phyloP scores from a whole-genome alignment of 2,888 invertebrate genomes.

The Camptogramma bilineatum region DNA sequence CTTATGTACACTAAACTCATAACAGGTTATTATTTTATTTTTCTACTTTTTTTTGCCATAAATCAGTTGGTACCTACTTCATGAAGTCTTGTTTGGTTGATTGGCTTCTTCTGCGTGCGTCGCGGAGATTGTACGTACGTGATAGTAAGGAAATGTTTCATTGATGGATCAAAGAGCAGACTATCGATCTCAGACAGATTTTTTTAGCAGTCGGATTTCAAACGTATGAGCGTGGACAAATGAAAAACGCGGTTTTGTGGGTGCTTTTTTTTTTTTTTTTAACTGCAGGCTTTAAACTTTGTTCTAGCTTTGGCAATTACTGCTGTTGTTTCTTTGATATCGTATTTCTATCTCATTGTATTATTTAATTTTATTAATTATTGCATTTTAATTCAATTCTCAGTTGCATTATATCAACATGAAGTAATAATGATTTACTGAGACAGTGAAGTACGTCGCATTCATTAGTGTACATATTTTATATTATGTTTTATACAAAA shows the following conservation, averaged over 20 bases:
- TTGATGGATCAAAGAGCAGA: no score
- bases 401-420: not conserved
- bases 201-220: no score
- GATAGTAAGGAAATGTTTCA: no score
- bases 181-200: no score
- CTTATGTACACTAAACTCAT: constrained; percentile 35
- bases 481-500: not conserved
- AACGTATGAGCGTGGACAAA: no score
- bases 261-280: no score
- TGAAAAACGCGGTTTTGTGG: no score
- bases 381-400: not conserved
- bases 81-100: no score
- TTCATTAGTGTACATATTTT: not conserved
- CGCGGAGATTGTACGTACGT: no score
- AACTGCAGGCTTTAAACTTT: no score
- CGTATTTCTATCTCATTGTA: not conserved
- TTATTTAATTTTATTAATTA: not conserved
- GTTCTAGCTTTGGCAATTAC: not conserved
- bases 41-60: not conserved
- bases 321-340: not conserved
- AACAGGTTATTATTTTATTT: not conserved
- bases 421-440: not conserved
- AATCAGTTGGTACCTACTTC: not conserved
- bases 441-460: not conserved
- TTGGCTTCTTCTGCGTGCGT: no score